Evolutionary conservation across 1,140 invertebrate genomes (phyloP).

Genomic region (Drosophila biarmipes): DNA sequence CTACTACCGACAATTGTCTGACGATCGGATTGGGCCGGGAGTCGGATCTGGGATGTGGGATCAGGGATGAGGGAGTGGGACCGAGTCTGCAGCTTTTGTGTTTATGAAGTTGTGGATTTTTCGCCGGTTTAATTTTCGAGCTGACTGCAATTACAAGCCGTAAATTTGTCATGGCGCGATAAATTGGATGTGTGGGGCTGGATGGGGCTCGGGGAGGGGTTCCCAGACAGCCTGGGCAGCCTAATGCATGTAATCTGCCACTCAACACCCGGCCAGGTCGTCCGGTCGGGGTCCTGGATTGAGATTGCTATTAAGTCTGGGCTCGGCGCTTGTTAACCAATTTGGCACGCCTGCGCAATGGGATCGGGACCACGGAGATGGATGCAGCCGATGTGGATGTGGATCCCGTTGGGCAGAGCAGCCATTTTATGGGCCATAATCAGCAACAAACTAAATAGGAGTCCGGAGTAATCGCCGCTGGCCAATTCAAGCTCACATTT

Average conservation of each 20-base stretch:
- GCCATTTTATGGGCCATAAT: conserved; percentile 53
- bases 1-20: conserved; percentile 19
- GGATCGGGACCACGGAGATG: background rate
- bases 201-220: background rate
- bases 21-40: conserved; percentile 25
- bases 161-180: conserved; percentile 83
- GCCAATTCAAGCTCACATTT: conserved; percentile 84
- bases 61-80: conserved; percentile 2
- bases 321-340: conserved; percentile 57
- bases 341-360: conserved; percentile 57
- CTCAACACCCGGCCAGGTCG: conserved; percentile 77
- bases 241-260: conserved; percentile 83
- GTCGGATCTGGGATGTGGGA: conserved; percentile 5
- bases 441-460: conserved; percentile 72
- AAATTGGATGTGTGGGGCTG: conserved; percentile 54
- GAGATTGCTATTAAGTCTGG: conserved; percentile 13
- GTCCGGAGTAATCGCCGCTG: conserved; percentile 36
- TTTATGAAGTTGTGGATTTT: conserved; percentile 81
- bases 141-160: conserved; percentile 82
- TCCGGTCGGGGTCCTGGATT: conserved; percentile 7
- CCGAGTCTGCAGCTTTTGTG: conserved; percentile 38
- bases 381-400: background rate
- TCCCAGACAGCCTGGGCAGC: conserved; percentile 50
- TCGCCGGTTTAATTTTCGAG: conserved; percentile 66
- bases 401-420: conserved; percentile 8